Evolutionary conservation across 2,797 vertebrate species (phyloP).

Genomic region (Gymnocypris eckloni): DNA sequence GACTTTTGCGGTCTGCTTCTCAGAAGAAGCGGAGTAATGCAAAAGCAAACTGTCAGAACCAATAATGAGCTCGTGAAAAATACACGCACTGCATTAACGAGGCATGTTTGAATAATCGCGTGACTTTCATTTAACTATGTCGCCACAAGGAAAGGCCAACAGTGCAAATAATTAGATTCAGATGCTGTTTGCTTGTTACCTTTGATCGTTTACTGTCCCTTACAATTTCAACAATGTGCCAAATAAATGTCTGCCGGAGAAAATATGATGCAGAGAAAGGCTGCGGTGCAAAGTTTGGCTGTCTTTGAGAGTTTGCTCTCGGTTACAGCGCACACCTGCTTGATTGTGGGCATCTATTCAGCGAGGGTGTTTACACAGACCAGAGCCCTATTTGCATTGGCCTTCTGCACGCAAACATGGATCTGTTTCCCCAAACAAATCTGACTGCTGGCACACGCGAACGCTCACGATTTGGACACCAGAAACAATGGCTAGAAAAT

Average conservation of each 20-base stretch:
- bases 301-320: constrained; percentile 2
- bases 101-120: constrained; percentile 23
- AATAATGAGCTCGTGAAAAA: constrained; percentile 12
- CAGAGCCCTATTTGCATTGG: constrained; percentile 46
- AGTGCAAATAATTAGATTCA: constrained; percentile 43
- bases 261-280: not conserved
- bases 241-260: constrained; percentile 31
- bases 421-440: constrained; percentile 54
- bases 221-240: constrained; percentile 38
- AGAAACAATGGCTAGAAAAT: constrained; percentile 15
- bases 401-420: constrained; percentile 48
- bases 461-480: not conserved
- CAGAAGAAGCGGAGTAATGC: constrained; percentile 15
- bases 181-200: constrained; percentile 48
- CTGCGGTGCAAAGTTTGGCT: not conserved
- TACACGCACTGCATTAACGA: constrained; percentile 11
- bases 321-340: constrained; percentile 56
- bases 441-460: constrained; percentile 48
- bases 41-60: constrained; percentile 27
- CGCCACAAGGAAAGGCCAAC: constrained; percentile 17
- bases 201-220: constrained; percentile 41
- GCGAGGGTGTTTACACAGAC: constrained; percentile 41
- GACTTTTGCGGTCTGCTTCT: constrained; percentile 16
- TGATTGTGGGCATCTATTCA: constrained; percentile 18
- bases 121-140: constrained; percentile 46